phyloP scores from a whole-genome alignment of 2,113 vertebrate species.

The Nothocercus julius region DNA sequence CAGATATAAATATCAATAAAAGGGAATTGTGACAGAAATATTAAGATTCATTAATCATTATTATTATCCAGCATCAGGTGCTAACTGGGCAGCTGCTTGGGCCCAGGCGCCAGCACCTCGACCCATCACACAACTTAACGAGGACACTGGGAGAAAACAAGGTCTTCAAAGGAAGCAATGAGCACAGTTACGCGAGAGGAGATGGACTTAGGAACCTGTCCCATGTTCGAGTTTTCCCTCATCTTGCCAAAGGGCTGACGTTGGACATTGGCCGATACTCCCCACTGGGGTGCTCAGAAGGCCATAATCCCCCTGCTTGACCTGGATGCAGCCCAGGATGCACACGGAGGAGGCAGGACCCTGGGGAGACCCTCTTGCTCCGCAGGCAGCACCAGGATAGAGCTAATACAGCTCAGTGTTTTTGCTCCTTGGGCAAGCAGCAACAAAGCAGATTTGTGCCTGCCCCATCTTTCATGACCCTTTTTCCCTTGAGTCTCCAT shows the following conservation, averaged over 20 bases:
- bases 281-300: neutral
- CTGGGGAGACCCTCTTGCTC: neutral
- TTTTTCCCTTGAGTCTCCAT: neutral
- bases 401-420: neutral
- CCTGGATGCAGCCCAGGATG: neutral
- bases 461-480: neutral
- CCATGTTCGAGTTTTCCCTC: neutral
- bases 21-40: constrained; percentile 31
- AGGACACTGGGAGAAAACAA: neutral
- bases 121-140: neutral
- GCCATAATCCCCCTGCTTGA: neutral
- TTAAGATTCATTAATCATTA: constrained; percentile 60
- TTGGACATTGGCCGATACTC: no score
- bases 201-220: neutral
- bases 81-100: neutral
- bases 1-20: constrained; percentile 64
- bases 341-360: neutral
- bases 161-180: neutral
- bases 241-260: neutral
- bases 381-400: neutral
- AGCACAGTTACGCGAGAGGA: neutral
- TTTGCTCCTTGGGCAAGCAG: neutral
- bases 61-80: constrained; percentile 54
- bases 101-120: neutral
- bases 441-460: neutral